Evolutionary conservation across 2,113 vertebrate genomes (phyloP).

Genomic region (Thunnus maccoyii): DNA sequence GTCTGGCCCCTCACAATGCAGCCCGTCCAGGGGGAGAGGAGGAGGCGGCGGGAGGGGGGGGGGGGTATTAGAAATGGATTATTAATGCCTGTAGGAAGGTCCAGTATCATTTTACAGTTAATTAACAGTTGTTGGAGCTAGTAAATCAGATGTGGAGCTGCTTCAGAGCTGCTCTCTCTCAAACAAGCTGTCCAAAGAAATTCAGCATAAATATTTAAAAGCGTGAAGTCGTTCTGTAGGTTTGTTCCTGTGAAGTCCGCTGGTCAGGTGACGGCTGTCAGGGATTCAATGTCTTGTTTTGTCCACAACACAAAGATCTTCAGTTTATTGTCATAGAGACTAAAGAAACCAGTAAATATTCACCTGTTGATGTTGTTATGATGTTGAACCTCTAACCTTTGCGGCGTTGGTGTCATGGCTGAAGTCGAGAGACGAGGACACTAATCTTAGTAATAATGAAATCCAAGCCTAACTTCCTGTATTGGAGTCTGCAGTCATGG

Average conservation of each 20-base stretch:
- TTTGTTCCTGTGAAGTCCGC: too few relatives aligned
- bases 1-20: slow-evolving; percentile 49
- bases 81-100: slow-evolving; percentile 45
- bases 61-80: slow-evolving; percentile 34
- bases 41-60: background rate
- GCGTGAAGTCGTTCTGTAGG: too few relatives aligned
- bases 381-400: background rate
- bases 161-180: too few relatives aligned
- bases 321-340: too few relatives aligned
- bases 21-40: background rate
- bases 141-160: slow-evolving; percentile 6
- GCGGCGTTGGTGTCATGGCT: background rate
- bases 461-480: background rate
- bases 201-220: too few relatives aligned
- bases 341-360: too few relatives aligned
- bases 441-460: background rate
- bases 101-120: slow-evolving; percentile 7
- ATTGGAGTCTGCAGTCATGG: background rate
- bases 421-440: background rate
- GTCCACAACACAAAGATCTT: too few relatives aligned
- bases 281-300: too few relatives aligned
- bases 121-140: slow-evolving; percentile 9
- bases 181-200: too few relatives aligned
- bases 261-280: too few relatives aligned
- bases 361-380: too few relatives aligned